These are phyloP conservation scores for Coecobrya sp. DNA, from an alignment of 2,888 invertebrate species.

Conservation along the genomic window DNA sequence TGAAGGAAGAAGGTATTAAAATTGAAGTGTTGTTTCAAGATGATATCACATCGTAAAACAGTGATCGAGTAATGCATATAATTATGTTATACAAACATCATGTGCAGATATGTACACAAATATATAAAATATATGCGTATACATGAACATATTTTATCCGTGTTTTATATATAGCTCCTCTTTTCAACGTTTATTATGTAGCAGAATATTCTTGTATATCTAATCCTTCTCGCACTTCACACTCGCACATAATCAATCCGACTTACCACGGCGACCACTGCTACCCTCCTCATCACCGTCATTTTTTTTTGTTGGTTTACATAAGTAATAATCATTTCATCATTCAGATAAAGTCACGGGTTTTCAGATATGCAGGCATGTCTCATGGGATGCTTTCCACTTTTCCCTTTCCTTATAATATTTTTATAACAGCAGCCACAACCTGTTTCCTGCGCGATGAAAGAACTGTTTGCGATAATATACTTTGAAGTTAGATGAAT, in stretches of 20 bases:
- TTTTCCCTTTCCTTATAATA: conserved; percentile 29
- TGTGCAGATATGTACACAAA: background rate
- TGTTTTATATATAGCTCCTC: background rate
- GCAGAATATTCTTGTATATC: background rate
- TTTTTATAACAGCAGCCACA: conserved; percentile 41
- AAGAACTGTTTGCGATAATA: conserved; percentile 36
- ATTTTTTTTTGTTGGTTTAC: conserved; percentile 64
- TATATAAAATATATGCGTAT: background rate
- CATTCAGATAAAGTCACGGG: conserved; percentile 63
- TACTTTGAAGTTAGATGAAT: background rate
- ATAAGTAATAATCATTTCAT: conserved; percentile 73
- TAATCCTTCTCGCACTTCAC: conserved; percentile 33
- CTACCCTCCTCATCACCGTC: conserved; percentile 54
- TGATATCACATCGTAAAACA: conserved; percentile 71
- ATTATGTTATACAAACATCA: background rate
- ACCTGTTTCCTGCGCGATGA: conserved; percentile 68
- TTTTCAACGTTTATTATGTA: background rate
- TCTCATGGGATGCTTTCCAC: conserved; percentile 26
- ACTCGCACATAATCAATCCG: conserved; percentile 13
- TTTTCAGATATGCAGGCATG: background rate
- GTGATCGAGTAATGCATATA: conserved; percentile 46
- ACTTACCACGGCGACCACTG: conserved; percentile 32
- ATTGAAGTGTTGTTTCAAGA: conserved; percentile 64
- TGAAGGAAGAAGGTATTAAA: conserved; percentile 47
- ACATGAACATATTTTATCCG: no score